A percentile compares a stretch with the other conserved stretches of the same genome.
Evolutionary conservation across 2,797 vertebrate species (phyloP).

Genomic region (Mareca strepera): DNA sequence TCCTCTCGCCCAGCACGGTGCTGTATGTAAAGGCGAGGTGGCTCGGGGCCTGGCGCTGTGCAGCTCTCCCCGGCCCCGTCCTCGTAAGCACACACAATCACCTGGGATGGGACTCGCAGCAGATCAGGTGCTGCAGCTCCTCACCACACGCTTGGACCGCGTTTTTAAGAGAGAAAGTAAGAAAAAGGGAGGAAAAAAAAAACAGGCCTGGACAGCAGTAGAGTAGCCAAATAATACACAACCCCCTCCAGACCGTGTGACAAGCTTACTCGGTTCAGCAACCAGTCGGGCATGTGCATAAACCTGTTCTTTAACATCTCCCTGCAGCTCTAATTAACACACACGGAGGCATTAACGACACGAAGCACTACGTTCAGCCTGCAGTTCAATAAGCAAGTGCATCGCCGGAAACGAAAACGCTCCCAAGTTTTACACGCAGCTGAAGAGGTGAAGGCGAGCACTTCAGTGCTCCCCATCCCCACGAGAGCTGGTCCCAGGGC

Average conservation of each 20-base stretch:
- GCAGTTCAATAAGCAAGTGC: not conserved
- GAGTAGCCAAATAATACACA: not conserved
- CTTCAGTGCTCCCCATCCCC: not conserved
- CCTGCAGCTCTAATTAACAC: conserved; percentile 44
- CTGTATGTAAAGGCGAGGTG: not conserved
- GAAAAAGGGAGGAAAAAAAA: not conserved
- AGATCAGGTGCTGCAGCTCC: not conserved
- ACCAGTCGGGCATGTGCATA: conserved; percentile 16
- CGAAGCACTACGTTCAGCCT: not conserved
- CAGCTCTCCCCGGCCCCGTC: not conserved
- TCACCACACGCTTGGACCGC: fast-evolving
- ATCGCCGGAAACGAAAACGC: not conserved
- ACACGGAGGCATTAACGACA: not conserved
- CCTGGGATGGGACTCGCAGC: not conserved
- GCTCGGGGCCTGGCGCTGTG: not conserved
- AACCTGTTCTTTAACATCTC: conserved; percentile 43
- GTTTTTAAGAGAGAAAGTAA: not conserved
- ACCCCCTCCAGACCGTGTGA: not conserved
- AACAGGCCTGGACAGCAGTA: not conserved
- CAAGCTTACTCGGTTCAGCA: not conserved
- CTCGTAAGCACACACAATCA: too few species aligned
- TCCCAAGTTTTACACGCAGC: conserved; percentile 8
- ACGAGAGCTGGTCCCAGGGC: not conserved
- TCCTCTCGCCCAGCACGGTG: fast-evolving
- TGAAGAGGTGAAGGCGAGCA: conserved; percentile 14